Conservation (phyloP, 2,888 invertebrate genomes). For the Leucophenga montana region DNA sequence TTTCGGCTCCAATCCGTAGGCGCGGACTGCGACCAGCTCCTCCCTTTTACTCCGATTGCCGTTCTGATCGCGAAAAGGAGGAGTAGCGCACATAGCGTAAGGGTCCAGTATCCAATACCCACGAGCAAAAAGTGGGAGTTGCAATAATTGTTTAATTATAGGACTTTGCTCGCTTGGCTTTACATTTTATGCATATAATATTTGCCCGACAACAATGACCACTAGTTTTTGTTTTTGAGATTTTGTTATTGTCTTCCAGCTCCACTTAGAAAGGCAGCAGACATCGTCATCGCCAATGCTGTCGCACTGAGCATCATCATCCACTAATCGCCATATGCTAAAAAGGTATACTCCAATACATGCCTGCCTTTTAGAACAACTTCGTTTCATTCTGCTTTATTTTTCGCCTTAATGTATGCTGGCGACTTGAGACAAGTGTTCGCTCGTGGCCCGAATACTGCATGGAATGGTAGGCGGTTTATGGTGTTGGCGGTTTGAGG, state of each 20-base stretch:
- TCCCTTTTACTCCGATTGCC: slow-evolving; percentile 45
- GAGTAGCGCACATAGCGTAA: slow-evolving; percentile 72
- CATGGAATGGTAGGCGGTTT: not conserved
- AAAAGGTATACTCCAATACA: no score
- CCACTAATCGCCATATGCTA: no score
- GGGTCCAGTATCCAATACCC: slow-evolving; percentile 67
- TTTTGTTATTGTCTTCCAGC: no score
- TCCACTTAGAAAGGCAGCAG: no score
- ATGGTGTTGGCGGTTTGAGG: no score
- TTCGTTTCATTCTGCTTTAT: no score
- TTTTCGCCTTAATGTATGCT: no score
- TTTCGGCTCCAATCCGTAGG: not conserved
- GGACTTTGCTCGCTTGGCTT: slow-evolving; percentile 72
- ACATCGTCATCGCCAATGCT: no score
- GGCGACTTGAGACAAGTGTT: slow-evolving; percentile 2
- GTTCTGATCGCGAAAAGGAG: slow-evolving; percentile 72
- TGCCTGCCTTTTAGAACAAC: no score
- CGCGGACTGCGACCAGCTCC: slow-evolving; percentile 18
- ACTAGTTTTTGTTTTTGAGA: no score
- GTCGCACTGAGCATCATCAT: no score
- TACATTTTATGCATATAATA: slow-evolving; percentile 63
- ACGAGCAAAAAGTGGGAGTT: slow-evolving; percentile 73
- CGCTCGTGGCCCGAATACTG: slow-evolving; percentile 8
- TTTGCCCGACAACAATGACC: slow-evolving; percentile 44
- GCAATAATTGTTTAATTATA: slow-evolving; percentile 74